Conservation (phyloP, 1,140 invertebrate genomes). For the Oscheius sp. region DNA sequence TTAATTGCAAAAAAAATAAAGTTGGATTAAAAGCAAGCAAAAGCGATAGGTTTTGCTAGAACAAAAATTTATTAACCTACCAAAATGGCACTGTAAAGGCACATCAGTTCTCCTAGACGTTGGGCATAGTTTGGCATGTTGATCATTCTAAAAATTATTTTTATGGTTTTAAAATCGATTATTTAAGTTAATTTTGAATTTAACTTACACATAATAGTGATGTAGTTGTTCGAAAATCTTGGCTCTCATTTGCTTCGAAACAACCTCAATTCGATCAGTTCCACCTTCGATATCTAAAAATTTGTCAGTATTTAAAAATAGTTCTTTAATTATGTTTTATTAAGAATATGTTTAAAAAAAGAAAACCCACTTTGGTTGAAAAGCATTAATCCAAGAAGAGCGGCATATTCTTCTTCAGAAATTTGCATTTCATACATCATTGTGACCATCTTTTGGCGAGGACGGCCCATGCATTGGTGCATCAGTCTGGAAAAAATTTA, state of each 20-base stretch:
- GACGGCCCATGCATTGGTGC: background rate
- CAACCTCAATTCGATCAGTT: background rate
- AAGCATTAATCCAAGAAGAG: background rate
- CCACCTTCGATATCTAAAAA: background rate
- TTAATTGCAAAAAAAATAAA: background rate
- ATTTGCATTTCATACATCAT: slow-evolving; percentile 2
- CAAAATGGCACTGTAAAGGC: background rate
- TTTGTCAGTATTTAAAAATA: background rate
- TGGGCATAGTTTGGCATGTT: background rate
- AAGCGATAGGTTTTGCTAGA: background rate
- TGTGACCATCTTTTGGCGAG: background rate
- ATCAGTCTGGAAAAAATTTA: background rate
- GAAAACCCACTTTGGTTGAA: background rate
- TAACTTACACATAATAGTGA: background rate
- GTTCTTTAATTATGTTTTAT: background rate
- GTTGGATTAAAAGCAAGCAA: background rate
- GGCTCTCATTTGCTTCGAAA: background rate
- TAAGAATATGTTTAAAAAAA: background rate
- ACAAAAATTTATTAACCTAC: background rate
- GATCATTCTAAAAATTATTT: background rate
- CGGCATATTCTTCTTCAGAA: background rate
- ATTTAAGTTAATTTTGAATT: background rate
- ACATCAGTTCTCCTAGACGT: background rate
- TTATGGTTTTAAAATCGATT: no score
- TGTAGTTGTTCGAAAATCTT: slow-evolving; percentile 2